Percentiles rank a stretch among this genome's conserved stretches.
These are phyloP conservation scores for Amiota minor DNA, from an alignment of 2,888 invertebrate genomes.

Conservation along the genomic window DNA sequence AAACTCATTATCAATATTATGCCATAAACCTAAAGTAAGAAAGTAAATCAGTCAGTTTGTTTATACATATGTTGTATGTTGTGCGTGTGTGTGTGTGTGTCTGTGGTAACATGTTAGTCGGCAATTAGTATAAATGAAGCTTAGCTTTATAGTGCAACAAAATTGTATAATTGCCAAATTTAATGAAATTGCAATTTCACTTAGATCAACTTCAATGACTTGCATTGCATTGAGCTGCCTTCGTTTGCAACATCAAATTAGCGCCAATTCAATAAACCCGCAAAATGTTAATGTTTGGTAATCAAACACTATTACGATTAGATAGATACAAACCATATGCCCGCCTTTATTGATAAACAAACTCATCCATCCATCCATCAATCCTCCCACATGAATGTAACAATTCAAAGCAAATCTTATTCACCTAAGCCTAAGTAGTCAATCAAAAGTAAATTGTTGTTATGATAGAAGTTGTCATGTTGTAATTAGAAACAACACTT, in stretches of 20 bases:
- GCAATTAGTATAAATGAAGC: constrained; percentile 11
- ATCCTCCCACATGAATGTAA: no score
- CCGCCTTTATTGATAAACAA: not conserved
- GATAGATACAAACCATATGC: not conserved
- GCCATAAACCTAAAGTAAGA: not conserved
- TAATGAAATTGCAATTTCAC: constrained; percentile 26
- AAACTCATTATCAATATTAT: constrained; percentile 49
- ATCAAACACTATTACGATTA: not conserved
- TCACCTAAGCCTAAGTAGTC: not conserved
- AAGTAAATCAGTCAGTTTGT: not conserved
- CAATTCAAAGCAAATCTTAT: not conserved
- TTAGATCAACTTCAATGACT: no score
- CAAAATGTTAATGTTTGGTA: not conserved
- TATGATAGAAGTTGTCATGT: no score
- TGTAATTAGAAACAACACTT: no score
- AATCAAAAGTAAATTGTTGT: not conserved
- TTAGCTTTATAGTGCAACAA: constrained; percentile 18
- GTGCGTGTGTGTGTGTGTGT: not conserved
- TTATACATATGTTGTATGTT: not conserved
- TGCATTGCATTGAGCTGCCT: no score
- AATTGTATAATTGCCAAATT: constrained; percentile 34
- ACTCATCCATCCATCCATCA: not conserved
- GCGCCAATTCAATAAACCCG: not conserved
- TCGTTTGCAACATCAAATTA: not conserved
- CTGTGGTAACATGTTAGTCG: constrained; percentile 9